These are phyloP conservation scores for Chironomus tentans DNA, from an alignment of 2,888 invertebrate species.

Conservation along the genomic window DNA sequence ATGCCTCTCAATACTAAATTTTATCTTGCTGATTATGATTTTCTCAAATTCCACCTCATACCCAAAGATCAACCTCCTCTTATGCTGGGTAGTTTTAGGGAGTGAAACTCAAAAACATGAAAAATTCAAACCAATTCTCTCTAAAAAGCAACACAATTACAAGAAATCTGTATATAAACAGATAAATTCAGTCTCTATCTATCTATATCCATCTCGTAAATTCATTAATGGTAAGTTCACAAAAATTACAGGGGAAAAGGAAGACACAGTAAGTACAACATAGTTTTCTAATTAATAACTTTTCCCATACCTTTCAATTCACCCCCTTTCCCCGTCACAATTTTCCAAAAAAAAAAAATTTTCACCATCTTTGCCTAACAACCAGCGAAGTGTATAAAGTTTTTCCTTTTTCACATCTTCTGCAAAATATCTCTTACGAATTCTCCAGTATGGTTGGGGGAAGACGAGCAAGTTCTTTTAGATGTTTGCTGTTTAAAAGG, in stretches of 20 bases:
- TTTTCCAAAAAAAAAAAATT: neutral
- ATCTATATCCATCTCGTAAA: too few species aligned
- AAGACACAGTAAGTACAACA: neutral
- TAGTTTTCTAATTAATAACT: constrained; percentile 26
- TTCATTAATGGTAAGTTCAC: neutral
- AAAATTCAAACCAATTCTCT: too few species aligned
- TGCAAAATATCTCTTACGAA: neutral
- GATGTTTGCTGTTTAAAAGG: too few species aligned
- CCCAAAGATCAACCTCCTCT: too few species aligned
- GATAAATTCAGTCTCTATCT: neutral
- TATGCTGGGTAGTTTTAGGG: too few species aligned
- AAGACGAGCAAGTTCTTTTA: too few species aligned
- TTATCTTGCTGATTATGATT: too few species aligned
- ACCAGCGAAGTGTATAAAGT: neutral
- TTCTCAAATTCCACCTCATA: too few species aligned
- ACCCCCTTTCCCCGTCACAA: neutral
- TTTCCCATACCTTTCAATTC: neutral
- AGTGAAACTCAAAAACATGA: too few species aligned
- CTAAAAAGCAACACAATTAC: too few species aligned
- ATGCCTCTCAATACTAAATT: too few species aligned
- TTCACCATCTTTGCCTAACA: neutral
- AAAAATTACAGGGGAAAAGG: neutral
- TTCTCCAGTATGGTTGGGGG: neutral
- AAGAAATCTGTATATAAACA: neutral
- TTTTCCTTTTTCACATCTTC: neutral